Percentiles rank a stretch among this genome's conserved stretches.
Conservation (phyloP, 2,888 invertebrate species). For the Lasioglossum lativentre region DNA sequence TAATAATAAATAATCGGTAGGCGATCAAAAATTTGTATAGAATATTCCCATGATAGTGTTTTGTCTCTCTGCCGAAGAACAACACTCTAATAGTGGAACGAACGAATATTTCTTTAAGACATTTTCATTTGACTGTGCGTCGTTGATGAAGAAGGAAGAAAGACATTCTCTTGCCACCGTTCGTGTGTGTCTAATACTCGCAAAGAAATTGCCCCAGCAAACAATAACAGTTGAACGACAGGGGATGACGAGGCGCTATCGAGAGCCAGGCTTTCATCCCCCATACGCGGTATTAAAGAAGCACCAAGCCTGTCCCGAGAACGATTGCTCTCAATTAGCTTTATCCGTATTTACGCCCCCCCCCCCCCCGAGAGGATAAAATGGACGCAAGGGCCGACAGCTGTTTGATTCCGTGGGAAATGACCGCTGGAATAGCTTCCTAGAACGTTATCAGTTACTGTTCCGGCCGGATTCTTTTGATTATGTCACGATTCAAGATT, state of each 20-base stretch:
- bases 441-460: not conserved
- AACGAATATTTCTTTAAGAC: too few relatives aligned
- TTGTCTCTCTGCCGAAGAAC: too few relatives aligned
- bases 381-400: conserved; percentile 31
- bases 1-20: too few relatives aligned
- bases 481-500: not conserved
- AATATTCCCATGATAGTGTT: too few relatives aligned
- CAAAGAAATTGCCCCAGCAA: conserved; percentile 28
- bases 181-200: conserved; percentile 13
- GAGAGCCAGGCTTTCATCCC: conserved; percentile 55
- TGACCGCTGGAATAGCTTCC: not conserved
- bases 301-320: conserved; percentile 39
- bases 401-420: conserved; percentile 36
- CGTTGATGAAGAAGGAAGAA: too few relatives aligned
- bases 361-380: conserved; percentile 28
- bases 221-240: conserved; percentile 39
- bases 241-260: conserved; percentile 51
- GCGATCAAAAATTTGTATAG: too few relatives aligned
- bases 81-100: too few relatives aligned
- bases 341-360: conserved; percentile 75
- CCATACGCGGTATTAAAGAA: conserved; percentile 55
- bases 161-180: not conserved
- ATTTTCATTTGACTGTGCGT: too few relatives aligned
- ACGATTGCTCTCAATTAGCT: conserved; percentile 75
- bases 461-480: not conserved